Evolutionary conservation across 2,113 vertebrate species (phyloP).

Genomic region (Salvelinus sp.): DNA sequence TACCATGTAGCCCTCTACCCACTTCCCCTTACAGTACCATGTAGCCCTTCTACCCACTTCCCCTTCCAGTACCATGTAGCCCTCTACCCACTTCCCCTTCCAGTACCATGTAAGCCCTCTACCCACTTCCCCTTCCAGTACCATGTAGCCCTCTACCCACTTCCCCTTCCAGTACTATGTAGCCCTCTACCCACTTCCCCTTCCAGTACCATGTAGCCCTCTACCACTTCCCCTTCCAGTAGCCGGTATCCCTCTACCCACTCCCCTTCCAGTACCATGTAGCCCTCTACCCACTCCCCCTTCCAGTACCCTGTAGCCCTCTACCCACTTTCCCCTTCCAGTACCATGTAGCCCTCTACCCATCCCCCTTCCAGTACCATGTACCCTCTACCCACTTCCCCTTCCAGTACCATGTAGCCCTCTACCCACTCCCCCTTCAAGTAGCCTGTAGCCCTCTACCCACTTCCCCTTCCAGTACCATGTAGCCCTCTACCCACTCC

Average conservation of each 20-base stretch:
- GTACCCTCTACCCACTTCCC: not conserved
- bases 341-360: not conserved
- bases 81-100: constrained; percentile 5
- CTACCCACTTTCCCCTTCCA: constrained; percentile 10
- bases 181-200: not conserved
- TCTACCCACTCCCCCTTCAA: constrained; percentile 9
- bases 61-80: constrained; percentile 13
- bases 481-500: not conserved
- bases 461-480: constrained; percentile 6
- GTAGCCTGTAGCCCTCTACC: not conserved
- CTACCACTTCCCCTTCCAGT: not conserved
- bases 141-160: not conserved
- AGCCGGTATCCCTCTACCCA: not conserved
- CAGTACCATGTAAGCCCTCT: not conserved
- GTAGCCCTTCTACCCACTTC: not conserved
- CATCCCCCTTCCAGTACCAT: constrained; percentile 5
- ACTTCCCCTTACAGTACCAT: constrained; percentile 9
- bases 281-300: not conserved
- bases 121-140: constrained; percentile 9
- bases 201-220: constrained; percentile 5
- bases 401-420: constrained; percentile 10
- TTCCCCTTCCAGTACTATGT: constrained; percentile 7
- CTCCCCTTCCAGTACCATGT: constrained; percentile 8
- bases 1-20: not conserved
- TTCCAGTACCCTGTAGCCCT: not conserved